Evolutionary conservation across 2,888 invertebrate species (phyloP).

Genomic region (Epinotia brunnichana): DNA sequence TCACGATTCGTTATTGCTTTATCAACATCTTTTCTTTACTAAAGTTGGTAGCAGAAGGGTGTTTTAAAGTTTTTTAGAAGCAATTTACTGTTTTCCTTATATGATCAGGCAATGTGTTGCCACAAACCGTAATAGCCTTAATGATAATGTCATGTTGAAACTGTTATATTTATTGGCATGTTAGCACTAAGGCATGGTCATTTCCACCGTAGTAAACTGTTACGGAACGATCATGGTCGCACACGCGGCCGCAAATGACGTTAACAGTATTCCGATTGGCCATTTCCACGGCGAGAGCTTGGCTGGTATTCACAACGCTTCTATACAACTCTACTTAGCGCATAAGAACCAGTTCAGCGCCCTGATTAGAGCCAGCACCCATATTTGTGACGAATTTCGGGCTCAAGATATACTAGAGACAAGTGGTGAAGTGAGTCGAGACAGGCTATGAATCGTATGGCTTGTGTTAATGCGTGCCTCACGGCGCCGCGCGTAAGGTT

Average conservation of each 20-base stretch:
- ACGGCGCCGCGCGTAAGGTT: slow-evolving; percentile 42
- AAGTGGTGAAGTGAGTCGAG: background rate
- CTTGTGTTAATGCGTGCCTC: slow-evolving; percentile 41
- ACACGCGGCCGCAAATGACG: slow-evolving; percentile 41
- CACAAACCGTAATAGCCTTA: slow-evolving; percentile 32
- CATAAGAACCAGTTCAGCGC: background rate
- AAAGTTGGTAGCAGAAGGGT: background rate
- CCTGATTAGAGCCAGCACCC: background rate
- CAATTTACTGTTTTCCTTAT: slow-evolving; percentile 29
- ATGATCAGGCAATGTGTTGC: slow-evolving; percentile 13
- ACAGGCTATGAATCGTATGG: slow-evolving; percentile 25
- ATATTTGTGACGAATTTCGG: background rate
- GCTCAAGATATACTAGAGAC: background rate
- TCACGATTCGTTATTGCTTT: slow-evolving; percentile 3
- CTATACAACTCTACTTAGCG: background rate
- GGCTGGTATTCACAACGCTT: slow-evolving; percentile 4
- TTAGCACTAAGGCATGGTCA: slow-evolving; percentile 30
- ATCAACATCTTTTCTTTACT: background rate
- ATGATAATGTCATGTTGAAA: slow-evolving; percentile 41
- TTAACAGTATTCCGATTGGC: slow-evolving; percentile 43
- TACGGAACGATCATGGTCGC: slow-evolving; percentile 39
- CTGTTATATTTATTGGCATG: slow-evolving; percentile 42
- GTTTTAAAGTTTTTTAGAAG: background rate
- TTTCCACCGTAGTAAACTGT: slow-evolving; percentile 33
- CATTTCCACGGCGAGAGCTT: slow-evolving; percentile 36